Evolutionary conservation across 2,888 invertebrate species (phyloP), one percentile per base, ranked within the genome.

Genomic region (Apodemia hepburni): DNA sequence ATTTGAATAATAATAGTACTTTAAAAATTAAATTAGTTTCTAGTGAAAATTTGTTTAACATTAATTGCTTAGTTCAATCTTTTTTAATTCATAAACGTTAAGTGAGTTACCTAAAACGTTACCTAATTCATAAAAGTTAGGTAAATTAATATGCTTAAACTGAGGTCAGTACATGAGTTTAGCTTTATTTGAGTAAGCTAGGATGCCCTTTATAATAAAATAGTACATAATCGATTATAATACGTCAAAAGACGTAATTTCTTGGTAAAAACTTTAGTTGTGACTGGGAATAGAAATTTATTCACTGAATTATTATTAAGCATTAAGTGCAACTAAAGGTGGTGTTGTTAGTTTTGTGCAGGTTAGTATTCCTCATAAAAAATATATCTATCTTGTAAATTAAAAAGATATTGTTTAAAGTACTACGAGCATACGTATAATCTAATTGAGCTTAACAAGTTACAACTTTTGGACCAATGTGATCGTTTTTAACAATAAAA

Each of bases 271-370:
- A 42, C 12, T 12, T 42, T 12, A 4, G 12, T 5, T 12, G 38
- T 6, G 29, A 12, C 12, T 12, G 3, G 15, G 38, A 42, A 12
- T 29, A 35, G 12, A 42, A 42, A 42, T 4, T 4, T 42, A 12
- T 42, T 42, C 15, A 42, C 15, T 15, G 12, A 42, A 42, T 42
- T 42, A 42, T 12, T 4, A 15, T 1, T 42, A 15, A 15, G 9
- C 35, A 38, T 38, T 11, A 38, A 11, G 38, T 42, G 15, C 15
- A 12, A 42, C 15, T 42, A 4, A 42, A 42, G 15, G 22, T 4
- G 18, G 35, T 38, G 59, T 59, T 35, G 59, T 59, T 42, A 61
- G 57, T 61, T 42, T 42, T 12, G 42, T 57, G 57, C 27, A 22
- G 2, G 45, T 42, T 57, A 59, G 59, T 59, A 42, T 17, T 58